Base-by-base conservation (phyloP, 2,888 invertebrate species). In the Ceramica pisi region DNA sequence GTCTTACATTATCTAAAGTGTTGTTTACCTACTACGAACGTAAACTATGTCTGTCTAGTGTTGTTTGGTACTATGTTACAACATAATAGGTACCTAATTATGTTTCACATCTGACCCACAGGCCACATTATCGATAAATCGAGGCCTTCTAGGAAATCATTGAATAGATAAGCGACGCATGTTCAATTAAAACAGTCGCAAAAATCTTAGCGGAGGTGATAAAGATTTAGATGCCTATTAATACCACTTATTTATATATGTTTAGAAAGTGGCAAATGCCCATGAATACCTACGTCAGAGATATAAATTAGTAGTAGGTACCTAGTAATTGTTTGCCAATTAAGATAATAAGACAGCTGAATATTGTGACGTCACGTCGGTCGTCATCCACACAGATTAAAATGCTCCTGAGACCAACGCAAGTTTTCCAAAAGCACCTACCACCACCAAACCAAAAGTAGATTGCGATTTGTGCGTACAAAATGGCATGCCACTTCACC, bases 21-120 rank as follows among this genome's bases (percentile, higher is more conserved):
- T 50, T 60, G 23, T 51, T 71, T 61, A 44, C n/a, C n/a, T n/a
- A n/a, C 26, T 71, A 71, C 21, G 19, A 44, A 71, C 10, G 7
- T 19, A 8, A 44, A 26, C 12, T 10, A 71, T 12, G 21, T 21
- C 6, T 12, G 8, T 46, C 19, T 8, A 12, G 41, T 41, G 41
- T 41, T 46, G 19, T 46, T 19, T 19, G 19, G 8, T 46, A 46
- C 16, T 48, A 71, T 38, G 21, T 41, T 21, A 41, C 21, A 46
- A 46, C 16, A 46, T 46, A 19, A 46, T 46, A n/a, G n/a, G n/a
- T n/a, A n/a, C n/a, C n/a, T n/a, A 41, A 41, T 14, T 44, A 26
- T 12, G 16, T 31, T 56, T 48, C 16, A 75, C 75, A 67, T 75
- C 12, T 72, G 75, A 75, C 71, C 71, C 41, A 23, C 31, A 31